These are phyloP conservation scores for Caenorhabditis latens DNA, from an alignment of 1,140 invertebrate species.

Conservation along the genomic window DNA sequence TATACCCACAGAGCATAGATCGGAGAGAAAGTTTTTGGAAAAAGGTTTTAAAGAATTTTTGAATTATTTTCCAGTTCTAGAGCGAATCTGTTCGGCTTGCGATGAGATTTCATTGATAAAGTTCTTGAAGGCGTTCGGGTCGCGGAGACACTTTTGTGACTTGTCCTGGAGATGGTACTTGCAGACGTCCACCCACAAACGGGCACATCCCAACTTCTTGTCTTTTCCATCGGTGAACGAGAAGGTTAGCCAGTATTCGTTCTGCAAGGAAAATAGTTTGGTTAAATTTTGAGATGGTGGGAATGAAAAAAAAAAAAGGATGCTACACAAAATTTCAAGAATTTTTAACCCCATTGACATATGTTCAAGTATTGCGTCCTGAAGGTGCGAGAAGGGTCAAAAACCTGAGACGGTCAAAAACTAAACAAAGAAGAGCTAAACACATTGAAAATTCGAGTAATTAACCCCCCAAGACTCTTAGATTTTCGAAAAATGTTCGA, in stretches of 20 bases:
- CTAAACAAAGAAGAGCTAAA: too few relatives aligned
- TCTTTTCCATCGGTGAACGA: constrained; percentile 77
- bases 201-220: constrained; percentile 75
- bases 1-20: constrained; percentile 45
- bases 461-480: too few relatives aligned
- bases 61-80: constrained; percentile 58
- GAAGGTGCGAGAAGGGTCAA: too few relatives aligned
- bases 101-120: constrained; percentile 76
- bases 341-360: too few relatives aligned
- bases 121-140: constrained; percentile 76
- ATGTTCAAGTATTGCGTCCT: too few relatives aligned
- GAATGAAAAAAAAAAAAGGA: neutral
- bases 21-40: neutral
- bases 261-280: constrained; percentile 67
- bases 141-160: constrained; percentile 75
- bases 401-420: too few relatives aligned
- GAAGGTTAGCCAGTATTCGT: constrained; percentile 78
- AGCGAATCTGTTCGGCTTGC: constrained; percentile 76
- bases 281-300: neutral
- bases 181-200: constrained; percentile 76
- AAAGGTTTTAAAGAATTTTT: neutral
- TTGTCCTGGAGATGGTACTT: constrained; percentile 77
- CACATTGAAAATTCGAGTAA: too few relatives aligned
- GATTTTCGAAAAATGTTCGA: too few relatives aligned
- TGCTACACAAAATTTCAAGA: neutral